A percentile compares a stretch with the other conserved stretches of the same genome.
Evolutionary conservation across 2,797 vertebrate genomes (phyloP).

Genomic region (Hipposideros larvatus): DNA sequence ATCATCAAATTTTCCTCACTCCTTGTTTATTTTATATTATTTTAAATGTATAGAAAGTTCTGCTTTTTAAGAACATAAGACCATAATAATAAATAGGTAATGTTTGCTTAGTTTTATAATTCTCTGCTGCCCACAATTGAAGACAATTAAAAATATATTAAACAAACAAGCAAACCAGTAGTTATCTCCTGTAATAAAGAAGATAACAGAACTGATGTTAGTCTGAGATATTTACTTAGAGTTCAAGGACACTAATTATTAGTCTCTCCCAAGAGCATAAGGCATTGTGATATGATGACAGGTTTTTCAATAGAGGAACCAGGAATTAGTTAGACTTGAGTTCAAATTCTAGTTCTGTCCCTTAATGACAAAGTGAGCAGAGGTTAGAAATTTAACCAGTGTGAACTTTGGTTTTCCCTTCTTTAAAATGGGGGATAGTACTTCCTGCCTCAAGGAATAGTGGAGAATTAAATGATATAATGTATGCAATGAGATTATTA

Average conservation of each 20-base stretch:
- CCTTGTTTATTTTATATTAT: constrained; percentile 29
- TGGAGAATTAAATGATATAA: constrained; percentile 26
- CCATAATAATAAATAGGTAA: not conserved
- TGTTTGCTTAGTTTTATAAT: constrained; percentile 28
- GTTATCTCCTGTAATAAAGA: constrained; percentile 15
- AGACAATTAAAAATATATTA: constrained; percentile 43
- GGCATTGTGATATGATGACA: not conserved
- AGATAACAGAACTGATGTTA: not conserved
- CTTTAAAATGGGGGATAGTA: not conserved
- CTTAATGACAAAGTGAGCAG: not conserved
- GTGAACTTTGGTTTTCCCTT: not conserved
- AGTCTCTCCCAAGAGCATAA: not conserved
- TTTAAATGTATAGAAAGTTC: not conserved
- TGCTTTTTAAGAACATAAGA: constrained; percentile 57
- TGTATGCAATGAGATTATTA: not conserved
- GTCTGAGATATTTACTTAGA: not conserved
- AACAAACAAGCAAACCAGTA: not conserved
- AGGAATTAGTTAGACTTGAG: not conserved
- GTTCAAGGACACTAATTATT: not conserved
- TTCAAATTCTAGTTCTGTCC: constrained; percentile 34
- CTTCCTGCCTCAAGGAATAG: not conserved
- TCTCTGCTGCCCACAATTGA: constrained; percentile 29
- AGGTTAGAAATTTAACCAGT: not conserved
- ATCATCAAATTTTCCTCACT: not conserved
- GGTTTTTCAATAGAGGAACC: not conserved